Conservation (phyloP, 2,113 vertebrate species). For the Phodopus roborovskii region DNA sequence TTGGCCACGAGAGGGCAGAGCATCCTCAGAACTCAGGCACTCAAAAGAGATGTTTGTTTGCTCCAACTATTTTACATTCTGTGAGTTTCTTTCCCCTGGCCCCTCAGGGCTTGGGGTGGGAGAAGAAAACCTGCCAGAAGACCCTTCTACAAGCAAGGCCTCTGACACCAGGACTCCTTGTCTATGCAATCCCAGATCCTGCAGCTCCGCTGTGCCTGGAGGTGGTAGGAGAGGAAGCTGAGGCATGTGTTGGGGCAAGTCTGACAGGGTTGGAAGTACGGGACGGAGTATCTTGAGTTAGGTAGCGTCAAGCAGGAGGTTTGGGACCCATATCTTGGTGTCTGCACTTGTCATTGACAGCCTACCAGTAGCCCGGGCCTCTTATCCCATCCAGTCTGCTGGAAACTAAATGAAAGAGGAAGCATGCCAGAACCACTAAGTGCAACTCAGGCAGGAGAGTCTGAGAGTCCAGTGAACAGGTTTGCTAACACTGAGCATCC, state of each 20-base stretch:
- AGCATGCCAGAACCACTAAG: not conserved
- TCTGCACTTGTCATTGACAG: no score
- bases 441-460: not conserved
- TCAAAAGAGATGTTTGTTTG: not conserved
- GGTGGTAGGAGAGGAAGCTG: not conserved
- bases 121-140: not conserved
- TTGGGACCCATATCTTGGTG: no score
- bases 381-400: no score
- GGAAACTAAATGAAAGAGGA: no score
- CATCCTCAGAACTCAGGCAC: rapidly evolving
- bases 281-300: not conserved
- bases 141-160: not conserved
- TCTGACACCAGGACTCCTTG: not conserved
- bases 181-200: not conserved
- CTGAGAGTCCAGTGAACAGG: not conserved
- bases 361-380: not conserved
- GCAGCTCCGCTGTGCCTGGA: not conserved
- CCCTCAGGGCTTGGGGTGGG: no score
- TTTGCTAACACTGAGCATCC: not conserved
- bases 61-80: not conserved
- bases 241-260: not conserved
- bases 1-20: conserved; percentile 49
- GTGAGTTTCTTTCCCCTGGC: rapidly evolving
- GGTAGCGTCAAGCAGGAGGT: not conserved
- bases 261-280: no score